Evolutionary conservation across 1,140 invertebrate genomes (phyloP).

Genomic region (Sarcophaga bullata): DNA sequence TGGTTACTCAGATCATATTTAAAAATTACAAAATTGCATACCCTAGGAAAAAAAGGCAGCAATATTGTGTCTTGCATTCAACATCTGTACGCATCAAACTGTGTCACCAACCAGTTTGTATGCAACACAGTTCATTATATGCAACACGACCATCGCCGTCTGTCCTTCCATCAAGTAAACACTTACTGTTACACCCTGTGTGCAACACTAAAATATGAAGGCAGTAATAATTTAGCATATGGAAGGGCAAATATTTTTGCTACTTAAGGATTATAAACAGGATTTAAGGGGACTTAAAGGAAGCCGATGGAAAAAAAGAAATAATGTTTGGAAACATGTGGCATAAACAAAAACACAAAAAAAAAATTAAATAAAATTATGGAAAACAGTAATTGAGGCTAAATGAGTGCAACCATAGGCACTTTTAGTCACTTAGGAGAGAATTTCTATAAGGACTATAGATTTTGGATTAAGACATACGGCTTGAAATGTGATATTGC

Average conservation of each 20-base stretch:
- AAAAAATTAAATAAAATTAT: neutral
- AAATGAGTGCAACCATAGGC: too few species aligned
- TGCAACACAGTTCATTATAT: neutral
- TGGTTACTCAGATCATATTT: neutral
- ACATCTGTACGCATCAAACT: neutral
- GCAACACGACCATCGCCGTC: neutral
- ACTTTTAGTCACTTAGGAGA: too few species aligned
- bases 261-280: neutral
- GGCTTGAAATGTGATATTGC: too few species aligned
- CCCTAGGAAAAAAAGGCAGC: neutral
- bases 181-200: neutral
- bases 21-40: neutral
- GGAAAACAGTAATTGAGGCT: too few species aligned
- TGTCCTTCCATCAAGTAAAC: neutral
- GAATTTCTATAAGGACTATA: too few species aligned
- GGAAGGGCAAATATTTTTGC: slow-evolving; percentile 4
- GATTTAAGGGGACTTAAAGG: neutral
- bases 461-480: too few species aligned
- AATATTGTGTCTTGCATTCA: neutral
- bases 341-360: neutral
- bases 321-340: slow-evolving; percentile 19
- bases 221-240: slow-evolving; percentile 19
- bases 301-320: neutral
- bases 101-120: neutral
- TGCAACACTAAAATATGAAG: neutral